These are phyloP conservation scores for Phymatocera aterrima DNA, from an alignment of 2,888 invertebrate genomes.

Conservation along the genomic window DNA sequence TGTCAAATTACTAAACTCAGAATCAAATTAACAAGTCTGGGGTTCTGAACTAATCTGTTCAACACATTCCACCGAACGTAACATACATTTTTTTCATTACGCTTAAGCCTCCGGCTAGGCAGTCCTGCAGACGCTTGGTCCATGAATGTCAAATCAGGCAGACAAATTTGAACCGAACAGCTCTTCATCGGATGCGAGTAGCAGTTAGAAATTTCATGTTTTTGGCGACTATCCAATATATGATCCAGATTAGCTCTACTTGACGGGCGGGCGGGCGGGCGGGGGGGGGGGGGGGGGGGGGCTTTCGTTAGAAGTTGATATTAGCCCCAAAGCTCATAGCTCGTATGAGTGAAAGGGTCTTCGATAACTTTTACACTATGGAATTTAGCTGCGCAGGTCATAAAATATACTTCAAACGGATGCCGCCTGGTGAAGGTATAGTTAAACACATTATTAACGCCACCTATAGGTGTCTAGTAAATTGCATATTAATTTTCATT, in stretches of 20 bases:
- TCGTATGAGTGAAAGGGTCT: background rate
- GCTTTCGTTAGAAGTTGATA: background rate
- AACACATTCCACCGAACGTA: constrained; percentile 5
- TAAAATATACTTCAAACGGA: no score
- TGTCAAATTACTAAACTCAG: constrained; percentile 36
- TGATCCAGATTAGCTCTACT: background rate
- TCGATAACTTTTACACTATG: background rate
- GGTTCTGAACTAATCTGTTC: constrained; percentile 11
- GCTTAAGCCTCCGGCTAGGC: no score
- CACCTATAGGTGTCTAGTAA: no score
- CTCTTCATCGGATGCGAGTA: background rate
- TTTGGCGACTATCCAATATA: background rate
- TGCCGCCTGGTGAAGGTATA: no score
- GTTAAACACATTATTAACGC: no score
- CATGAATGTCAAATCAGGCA: background rate
- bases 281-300: no score
- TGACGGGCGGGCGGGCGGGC: no score
- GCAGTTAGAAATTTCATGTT: background rate
- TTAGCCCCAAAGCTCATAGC: constrained; percentile 14
- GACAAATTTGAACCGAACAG: background rate
- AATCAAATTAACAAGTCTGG: constrained; percentile 26
- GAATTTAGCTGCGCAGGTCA: background rate
- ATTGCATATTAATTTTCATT: no score
- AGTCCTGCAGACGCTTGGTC: no score
- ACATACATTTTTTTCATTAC: no score